Conservation (phyloP, 2,113 vertebrate genomes). For the Colossoma macropomum region DNA sequence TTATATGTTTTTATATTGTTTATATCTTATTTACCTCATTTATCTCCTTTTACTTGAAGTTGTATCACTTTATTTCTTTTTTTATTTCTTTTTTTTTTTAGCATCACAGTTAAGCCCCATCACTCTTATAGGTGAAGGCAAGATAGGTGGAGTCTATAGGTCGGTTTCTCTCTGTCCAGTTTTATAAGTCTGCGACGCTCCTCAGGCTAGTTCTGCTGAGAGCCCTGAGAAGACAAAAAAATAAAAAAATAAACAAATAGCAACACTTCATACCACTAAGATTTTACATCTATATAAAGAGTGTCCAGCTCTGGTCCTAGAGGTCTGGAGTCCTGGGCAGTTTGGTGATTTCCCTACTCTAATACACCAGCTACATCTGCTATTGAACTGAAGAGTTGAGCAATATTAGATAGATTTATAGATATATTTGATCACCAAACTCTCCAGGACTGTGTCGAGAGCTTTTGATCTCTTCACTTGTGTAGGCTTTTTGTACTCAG, state of each 20-base stretch:
- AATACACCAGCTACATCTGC: background rate
- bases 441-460: background rate
- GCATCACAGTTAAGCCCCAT: slow-evolving; percentile 76
- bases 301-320: background rate
- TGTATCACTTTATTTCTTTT: no score
- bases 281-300: background rate
- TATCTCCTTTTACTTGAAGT: slow-evolving; percentile 56
- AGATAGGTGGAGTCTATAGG: slow-evolving; percentile 46
- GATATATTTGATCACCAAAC: background rate
- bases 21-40: slow-evolving; percentile 24
- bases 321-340: background rate
- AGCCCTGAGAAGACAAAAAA: slow-evolving; percentile 79
- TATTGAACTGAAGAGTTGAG: background rate
- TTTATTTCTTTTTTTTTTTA: slow-evolving; percentile 58
- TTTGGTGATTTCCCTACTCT: background rate
- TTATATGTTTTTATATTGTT: slow-evolving; percentile 73
- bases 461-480: no score
- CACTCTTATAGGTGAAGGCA: slow-evolving; percentile 59
- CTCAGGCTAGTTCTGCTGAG: slow-evolving; percentile 87
- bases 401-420: no score
- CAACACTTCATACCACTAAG: background rate
- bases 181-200: slow-evolving; percentile 52
- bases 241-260: background rate
- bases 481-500: no score
- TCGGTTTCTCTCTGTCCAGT: slow-evolving; percentile 60